phyloP scores from a whole-genome alignment of 2,113 vertebrate species.

The Dromiciops gliroides region DNA sequence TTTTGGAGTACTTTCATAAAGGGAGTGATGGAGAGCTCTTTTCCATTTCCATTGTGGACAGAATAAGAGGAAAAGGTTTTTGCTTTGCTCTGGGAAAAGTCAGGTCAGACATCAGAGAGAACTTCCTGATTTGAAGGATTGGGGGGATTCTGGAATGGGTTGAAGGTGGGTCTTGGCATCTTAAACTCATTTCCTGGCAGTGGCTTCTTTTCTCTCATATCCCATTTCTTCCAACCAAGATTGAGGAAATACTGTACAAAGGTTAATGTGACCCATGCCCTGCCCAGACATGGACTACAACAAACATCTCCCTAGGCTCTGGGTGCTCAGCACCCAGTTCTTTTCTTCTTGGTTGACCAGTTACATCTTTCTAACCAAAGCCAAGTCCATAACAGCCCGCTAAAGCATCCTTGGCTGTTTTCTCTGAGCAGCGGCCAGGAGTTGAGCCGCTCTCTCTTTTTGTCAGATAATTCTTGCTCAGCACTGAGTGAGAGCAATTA shows the following conservation, averaged over 20 bases:
- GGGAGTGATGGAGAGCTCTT: conserved; percentile 13
- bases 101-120: conserved; percentile 21
- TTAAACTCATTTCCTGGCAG: neutral
- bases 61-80: neutral
- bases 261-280: fast-evolving
- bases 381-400: neutral
- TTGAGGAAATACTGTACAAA: neutral
- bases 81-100: neutral
- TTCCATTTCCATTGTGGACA: neutral
- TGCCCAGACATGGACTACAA: neutral
- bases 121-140: neutral
- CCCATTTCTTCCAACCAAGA: neutral
- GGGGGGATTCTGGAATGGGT: neutral
- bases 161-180: neutral
- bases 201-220: neutral
- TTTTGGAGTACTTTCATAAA: neutral
- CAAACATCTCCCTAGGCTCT: neutral
- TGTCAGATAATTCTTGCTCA: neutral
- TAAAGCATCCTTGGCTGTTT: neutral
- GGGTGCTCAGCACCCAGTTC: neutral
- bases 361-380: neutral
- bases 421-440: conserved; percentile 30
- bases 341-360: neutral
- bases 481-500: neutral
- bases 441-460: conserved; percentile 3